Conservation (phyloP, 2,888 invertebrate species). For the Microctonus brassicae region DNA sequence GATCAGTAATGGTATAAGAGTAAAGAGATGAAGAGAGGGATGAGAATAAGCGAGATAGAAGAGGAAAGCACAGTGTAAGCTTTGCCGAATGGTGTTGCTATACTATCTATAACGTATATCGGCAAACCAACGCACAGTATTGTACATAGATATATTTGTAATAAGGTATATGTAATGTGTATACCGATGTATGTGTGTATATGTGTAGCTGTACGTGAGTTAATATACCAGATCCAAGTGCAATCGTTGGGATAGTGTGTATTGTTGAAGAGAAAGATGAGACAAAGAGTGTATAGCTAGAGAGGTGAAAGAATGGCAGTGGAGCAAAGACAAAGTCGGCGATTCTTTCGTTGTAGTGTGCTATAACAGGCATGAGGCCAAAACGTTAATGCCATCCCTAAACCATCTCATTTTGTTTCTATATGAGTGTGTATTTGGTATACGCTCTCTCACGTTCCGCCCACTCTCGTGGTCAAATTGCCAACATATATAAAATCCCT, state of each 20-base stretch:
- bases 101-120: background rate
- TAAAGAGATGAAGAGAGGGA: constrained; percentile 1
- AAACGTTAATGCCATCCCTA: constrained; percentile 12
- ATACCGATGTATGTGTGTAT: background rate
- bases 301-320: constrained; percentile 27
- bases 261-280: background rate
- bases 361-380: constrained; percentile 18
- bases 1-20: constrained; percentile 31
- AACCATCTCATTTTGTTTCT: constrained; percentile 11
- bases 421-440: background rate
- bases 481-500: constrained; percentile 11
- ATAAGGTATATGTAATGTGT: background rate
- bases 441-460: background rate
- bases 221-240: constrained; percentile 25
- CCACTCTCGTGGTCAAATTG: constrained; percentile 1
- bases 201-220: constrained; percentile 7
- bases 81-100: constrained; percentile 12
- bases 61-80: background rate
- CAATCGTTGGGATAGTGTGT: constrained; percentile 16
- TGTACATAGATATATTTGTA: background rate
- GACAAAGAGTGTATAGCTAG: too few relatives aligned
- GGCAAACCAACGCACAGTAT: background rate
- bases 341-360: background rate
- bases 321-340: background rate
- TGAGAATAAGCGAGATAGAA: background rate